Evolutionary conservation across 2,797 vertebrate species (phyloP).

Genomic region (Enteromius argenteus): DNA sequence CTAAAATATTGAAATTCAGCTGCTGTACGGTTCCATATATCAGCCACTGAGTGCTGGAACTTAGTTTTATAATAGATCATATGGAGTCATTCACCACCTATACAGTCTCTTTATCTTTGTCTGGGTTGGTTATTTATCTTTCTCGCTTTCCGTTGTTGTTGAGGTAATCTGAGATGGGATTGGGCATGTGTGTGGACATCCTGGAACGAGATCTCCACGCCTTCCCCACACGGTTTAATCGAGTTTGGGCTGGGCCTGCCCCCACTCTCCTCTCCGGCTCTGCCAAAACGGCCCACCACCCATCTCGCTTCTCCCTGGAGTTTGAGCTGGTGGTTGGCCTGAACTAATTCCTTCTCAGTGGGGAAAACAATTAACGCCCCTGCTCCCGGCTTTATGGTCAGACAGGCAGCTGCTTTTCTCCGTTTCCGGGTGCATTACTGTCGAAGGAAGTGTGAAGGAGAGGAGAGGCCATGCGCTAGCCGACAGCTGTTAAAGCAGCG

Average conservation of each 20-base stretch:
- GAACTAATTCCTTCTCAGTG: conserved; percentile 72
- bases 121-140: conserved; percentile 27
- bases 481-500: conserved; percentile 65
- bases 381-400: conserved; percentile 79
- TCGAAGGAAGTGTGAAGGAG: conserved; percentile 66
- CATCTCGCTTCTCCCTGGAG: conserved; percentile 58
- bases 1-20: neutral
- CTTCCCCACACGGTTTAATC: conserved; percentile 58
- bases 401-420: conserved; percentile 79
- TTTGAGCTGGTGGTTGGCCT: conserved; percentile 64
- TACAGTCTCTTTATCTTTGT: conserved; percentile 31
- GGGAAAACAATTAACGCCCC: conserved; percentile 79
- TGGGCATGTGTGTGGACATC: conserved; percentile 54
- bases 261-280: conserved; percentile 69
- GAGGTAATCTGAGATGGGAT: conserved; percentile 56
- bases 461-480: conserved; percentile 56
- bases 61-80: neutral
- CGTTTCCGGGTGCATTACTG: conserved; percentile 77
- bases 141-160: conserved; percentile 29
- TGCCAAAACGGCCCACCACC: conserved; percentile 74
- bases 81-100: conserved; percentile 5
- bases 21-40: neutral
- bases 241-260: conserved; percentile 64
- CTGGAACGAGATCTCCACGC: conserved; percentile 59
- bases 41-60: neutral